A percentile compares a stretch with the other conserved stretches of the same genome.
Evolutionary conservation across 2,888 invertebrate species (phyloP).

Genomic region (Panopea generosa): DNA sequence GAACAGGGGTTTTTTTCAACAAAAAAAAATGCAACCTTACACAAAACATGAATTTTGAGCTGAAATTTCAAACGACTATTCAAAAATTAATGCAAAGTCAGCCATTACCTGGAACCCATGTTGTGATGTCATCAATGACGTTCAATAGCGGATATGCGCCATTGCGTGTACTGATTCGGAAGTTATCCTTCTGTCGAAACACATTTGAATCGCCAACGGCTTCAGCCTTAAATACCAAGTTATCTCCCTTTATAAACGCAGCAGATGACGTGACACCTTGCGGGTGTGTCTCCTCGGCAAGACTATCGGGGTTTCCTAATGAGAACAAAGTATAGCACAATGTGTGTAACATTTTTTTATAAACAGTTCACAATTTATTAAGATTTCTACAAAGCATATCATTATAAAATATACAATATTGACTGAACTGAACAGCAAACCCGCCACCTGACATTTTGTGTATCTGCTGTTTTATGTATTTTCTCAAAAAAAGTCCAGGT

Average conservation of each 20-base stretch:
- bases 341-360: not conserved
- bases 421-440: too few species aligned
- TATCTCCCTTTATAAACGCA: not conserved
- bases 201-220: not conserved
- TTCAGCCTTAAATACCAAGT: not conserved
- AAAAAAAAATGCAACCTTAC: too few species aligned
- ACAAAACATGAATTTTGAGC: too few species aligned
- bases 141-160: not conserved
- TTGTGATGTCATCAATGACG: slow-evolving; percentile 16
- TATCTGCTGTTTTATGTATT: too few species aligned
- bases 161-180: not conserved
- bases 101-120: slow-evolving; percentile 12
- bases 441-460: too few species aligned
- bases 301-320: not conserved
- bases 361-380: not conserved
- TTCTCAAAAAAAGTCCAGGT: not conserved
- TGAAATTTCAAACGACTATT: too few species aligned
- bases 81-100: too few species aligned
- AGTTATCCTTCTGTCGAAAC: not conserved
- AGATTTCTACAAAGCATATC: not conserved
- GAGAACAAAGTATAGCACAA: not conserved
- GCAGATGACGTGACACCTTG: not conserved
- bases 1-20: too few species aligned
- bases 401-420: not conserved
- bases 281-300: not conserved